Evolutionary conservation across 2,113 vertebrate genomes (phyloP), one percentile per base, ranked within the genome.

Genomic region (Epinephelus moara): DNA sequence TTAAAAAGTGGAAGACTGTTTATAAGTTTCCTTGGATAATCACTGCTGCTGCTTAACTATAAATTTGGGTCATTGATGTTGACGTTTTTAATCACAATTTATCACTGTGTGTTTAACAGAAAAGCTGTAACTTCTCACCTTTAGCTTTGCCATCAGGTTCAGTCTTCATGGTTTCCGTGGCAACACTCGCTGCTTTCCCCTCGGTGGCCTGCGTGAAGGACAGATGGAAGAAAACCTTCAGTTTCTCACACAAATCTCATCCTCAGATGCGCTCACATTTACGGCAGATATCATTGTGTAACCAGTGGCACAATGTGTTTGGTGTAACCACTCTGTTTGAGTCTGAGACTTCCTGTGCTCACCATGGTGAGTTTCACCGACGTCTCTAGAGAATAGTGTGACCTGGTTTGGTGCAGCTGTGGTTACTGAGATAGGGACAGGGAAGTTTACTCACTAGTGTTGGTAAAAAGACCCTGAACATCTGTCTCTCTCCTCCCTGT

Each of bases 141-240:
- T 97, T 99, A 81, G 94, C 91, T 94, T 96, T 97, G 95, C 88
- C 94, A 82, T 99, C 98, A 75, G 96, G 93, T 91, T 99, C 98
- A 8, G 95, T 90, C 96, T 99, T 99, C 86, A 96, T 93, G 19
- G 95, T 92, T 88, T 99, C 98, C 85, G 96, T 91, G 88, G 95
- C 85, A 88, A 91, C 85, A 40, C 94, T 88, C 70, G 93, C 93
- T 75, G 96, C 85, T 95, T 98, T 99, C 93, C 96, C 98, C 75
- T 95, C 96, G 84, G 91, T 92, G 78, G 75, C 93, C 97, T 98
- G 93, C 42, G 37, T 4, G 47, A 89, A 85, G 19, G 9, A 1
- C 8, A 80, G 55, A 82, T 0, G 4, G n/a, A 74, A 49, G 13
- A 27, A 75, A 60, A 53, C 2, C 3, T 67, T 83, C 10, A 80